Percentiles rank a stretch among this genome's conserved stretches.
phyloP scores from a whole-genome alignment of 1,140 invertebrate genomes.

The Parapsyche elsis region DNA sequence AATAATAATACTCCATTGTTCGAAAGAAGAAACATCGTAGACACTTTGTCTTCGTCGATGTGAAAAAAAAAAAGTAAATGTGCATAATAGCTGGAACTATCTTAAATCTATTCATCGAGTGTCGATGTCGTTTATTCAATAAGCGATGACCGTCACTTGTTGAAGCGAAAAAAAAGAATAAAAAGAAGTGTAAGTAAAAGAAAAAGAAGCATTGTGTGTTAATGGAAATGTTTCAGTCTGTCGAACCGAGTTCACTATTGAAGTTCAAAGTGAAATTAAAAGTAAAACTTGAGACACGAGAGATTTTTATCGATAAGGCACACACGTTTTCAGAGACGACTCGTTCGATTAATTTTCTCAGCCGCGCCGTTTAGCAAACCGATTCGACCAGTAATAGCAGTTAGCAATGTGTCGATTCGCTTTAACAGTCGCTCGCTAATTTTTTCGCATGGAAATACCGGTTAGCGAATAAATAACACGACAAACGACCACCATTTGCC shows the following conservation, averaged over 20 bases:
- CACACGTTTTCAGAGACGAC: too few species aligned
- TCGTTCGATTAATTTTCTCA: too few species aligned
- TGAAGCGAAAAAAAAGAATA: neutral
- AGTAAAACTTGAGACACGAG: neutral
- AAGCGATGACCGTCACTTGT: neutral
- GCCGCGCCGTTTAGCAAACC: conserved; percentile 5
- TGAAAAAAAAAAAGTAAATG: neutral
- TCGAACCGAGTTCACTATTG: neutral
- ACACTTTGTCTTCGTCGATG: too few species aligned
- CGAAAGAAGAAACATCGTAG: too few species aligned
- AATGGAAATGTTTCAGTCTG: neutral
- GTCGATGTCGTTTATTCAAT: conserved; percentile 10
- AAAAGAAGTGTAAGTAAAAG: neutral
- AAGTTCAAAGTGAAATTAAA: conserved; percentile 14
- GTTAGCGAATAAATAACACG: conserved; percentile 1
- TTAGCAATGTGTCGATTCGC: neutral
- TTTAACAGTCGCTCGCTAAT: neutral
- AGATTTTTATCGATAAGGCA: too few species aligned
- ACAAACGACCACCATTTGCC: neutral
- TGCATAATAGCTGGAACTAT: neutral
- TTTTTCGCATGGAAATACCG: conserved; percentile 1
- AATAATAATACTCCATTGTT: conserved; percentile 22
- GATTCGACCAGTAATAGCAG: conserved; percentile 5
- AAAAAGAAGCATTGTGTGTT: conserved; percentile 23
- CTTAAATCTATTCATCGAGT: conserved; percentile 4